Conservation (phyloP, 1,140 invertebrate genomes). For the Magallana ariakensis region DNA sequence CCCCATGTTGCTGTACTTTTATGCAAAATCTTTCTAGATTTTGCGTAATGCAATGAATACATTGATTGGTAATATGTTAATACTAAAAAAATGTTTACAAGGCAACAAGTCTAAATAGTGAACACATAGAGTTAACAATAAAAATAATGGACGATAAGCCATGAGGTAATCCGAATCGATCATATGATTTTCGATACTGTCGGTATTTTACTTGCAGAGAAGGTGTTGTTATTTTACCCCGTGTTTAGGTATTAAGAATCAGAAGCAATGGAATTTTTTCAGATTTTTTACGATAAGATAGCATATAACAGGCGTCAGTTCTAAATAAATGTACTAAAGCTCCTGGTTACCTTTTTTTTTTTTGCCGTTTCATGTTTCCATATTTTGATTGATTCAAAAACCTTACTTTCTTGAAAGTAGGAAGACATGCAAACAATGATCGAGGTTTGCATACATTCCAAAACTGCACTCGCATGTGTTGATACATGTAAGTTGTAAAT, state of each 20-base stretch:
- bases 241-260: not conserved
- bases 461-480: too few relatives aligned
- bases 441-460: too few relatives aligned
- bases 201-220: slow-evolving; percentile 19
- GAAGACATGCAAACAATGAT: too few relatives aligned
- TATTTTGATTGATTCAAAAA: too few relatives aligned
- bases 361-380: too few relatives aligned
- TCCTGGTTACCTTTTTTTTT: too few relatives aligned
- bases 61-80: slow-evolving; percentile 11
- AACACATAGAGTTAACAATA: not conserved
- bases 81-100: not conserved
- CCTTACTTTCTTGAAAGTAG: too few relatives aligned
- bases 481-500: too few relatives aligned
- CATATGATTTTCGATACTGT: slow-evolving; percentile 8
- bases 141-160: not conserved
- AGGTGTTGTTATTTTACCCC: slow-evolving; percentile 6
- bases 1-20: not conserved
- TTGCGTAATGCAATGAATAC: not conserved
- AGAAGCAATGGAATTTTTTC: not conserved
- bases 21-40: not conserved
- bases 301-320: not conserved
- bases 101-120: too few relatives aligned
- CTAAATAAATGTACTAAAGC: too few relatives aligned
- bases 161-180: slow-evolving; percentile 1
- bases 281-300: slow-evolving; percentile 27